Percentiles rank a stretch among this genome's conserved stretches.
phyloP scores from a whole-genome alignment of 2,113 vertebrate species.

The Prolemur simus region DNA sequence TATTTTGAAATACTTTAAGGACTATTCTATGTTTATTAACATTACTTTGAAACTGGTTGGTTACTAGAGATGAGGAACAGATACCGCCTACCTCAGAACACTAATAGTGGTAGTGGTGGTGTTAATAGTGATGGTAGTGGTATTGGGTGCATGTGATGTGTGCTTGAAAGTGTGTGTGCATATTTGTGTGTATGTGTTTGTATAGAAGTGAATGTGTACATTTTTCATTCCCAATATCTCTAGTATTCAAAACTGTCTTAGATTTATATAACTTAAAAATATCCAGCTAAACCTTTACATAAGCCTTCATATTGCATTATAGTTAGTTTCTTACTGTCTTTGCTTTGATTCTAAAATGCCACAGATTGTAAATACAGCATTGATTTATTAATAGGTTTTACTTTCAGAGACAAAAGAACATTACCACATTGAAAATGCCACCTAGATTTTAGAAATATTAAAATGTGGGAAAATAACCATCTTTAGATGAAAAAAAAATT shows the following conservation, averaged over 20 bases:
- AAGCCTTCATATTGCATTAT: not conserved
- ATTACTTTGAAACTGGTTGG: not conserved
- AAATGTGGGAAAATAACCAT: not conserved
- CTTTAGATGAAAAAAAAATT: slow-evolving; percentile 4
- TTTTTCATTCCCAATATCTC: not conserved
- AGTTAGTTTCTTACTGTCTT: not conserved
- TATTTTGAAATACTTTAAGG: not conserved
- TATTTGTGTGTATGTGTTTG: not conserved
- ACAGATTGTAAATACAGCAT: not conserved
- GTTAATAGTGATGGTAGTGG: not conserved
- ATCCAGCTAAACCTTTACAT: not conserved
- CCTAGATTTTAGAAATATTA: not conserved
- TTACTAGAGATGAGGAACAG: not conserved
- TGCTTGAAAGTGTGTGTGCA: not conserved
- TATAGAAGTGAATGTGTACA: not conserved
- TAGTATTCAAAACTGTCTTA: not conserved
- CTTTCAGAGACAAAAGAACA: not conserved
- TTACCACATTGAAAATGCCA: not conserved
- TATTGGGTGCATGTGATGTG: fast-evolving
- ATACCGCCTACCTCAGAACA: not conserved
- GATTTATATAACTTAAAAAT: not conserved
- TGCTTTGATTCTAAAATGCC: slow-evolving; percentile 10
- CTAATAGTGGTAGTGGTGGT: not conserved
- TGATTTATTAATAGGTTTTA: not conserved
- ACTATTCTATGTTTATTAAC: not conserved